Conservation (phyloP, 2,797 vertebrate genomes). For the Crotalus adamanteus region DNA sequence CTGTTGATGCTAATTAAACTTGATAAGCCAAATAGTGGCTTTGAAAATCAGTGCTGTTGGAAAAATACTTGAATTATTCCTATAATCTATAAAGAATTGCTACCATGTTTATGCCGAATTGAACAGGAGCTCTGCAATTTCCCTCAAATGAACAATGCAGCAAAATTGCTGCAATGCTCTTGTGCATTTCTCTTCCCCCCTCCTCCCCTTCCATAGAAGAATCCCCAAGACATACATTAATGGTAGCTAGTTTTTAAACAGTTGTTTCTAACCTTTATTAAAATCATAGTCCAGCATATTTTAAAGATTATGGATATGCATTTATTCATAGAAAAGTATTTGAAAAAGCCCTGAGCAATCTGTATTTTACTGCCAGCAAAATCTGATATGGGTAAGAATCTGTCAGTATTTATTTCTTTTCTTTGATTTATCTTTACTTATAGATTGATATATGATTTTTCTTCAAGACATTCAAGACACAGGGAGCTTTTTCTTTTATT, state of each 20-base stretch:
- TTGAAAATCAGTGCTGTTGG: not conserved
- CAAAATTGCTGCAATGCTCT: not conserved
- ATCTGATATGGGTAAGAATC: not conserved
- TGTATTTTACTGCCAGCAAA: not conserved
- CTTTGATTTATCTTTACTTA: not conserved
- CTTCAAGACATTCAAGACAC: not conserved
- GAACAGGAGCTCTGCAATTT: not conserved
- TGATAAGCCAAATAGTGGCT: constrained; percentile 15
- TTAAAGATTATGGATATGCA: not conserved
- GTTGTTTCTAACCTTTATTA: not conserved
- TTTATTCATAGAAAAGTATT: not conserved
- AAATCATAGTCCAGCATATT: not conserved
- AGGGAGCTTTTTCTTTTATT: not conserved
- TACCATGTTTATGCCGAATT: not conserved
- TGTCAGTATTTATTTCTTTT: not conserved
- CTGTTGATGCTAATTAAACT: constrained; percentile 40
- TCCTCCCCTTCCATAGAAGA: not conserved
- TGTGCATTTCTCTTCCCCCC: not conserved
- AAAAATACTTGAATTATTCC: not conserved
- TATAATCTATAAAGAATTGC: not conserved
- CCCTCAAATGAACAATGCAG: not conserved
- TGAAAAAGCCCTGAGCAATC: constrained; percentile 7
- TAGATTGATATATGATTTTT: not conserved
- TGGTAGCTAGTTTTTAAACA: not conserved
- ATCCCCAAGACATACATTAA: not conserved